phyloP scores from a whole-genome alignment of 1,140 invertebrate species.

The Procambarus virginalis region DNA sequence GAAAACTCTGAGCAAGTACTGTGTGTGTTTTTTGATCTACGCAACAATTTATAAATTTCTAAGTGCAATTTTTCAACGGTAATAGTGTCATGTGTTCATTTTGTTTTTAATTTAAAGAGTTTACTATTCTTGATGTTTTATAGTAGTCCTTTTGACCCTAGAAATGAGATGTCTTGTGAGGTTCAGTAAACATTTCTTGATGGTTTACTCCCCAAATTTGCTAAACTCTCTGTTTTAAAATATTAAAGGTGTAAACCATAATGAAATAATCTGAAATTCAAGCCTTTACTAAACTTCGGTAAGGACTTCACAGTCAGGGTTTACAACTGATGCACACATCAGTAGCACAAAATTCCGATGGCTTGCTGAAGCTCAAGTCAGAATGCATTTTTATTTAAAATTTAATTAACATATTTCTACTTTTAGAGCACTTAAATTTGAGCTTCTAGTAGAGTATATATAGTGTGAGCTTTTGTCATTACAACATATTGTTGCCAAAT shows the following conservation, averaged over 20 bases:
- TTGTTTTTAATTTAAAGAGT: conserved; percentile 26
- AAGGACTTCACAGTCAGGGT: conserved; percentile 13
- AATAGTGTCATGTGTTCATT: neutral
- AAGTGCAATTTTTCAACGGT: conserved; percentile 59
- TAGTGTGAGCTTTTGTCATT: neutral
- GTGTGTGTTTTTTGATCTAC: conserved; percentile 51
- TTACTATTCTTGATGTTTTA: conserved; percentile 46
- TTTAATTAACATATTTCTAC: neutral
- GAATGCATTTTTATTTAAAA: neutral
- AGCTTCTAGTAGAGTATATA: neutral
- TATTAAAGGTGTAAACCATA: neutral
- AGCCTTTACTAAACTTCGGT: conserved; percentile 5
- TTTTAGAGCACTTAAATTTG: neutral
- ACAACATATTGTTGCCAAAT: neutral
- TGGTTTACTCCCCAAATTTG: neutral
- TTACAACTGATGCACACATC: conserved; percentile 43
- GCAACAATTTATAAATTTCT: conserved; percentile 66
- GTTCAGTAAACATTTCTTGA: conserved; percentile 19
- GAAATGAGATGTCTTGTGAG: neutral
- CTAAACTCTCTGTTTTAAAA: neutral
- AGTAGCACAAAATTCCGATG: conserved; percentile 61
- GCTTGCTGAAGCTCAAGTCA: conserved; percentile 52
- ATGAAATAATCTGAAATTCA: neutral
- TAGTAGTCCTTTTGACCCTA: conserved; percentile 39
- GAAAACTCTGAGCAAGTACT: neutral